A percentile compares a stretch with the other conserved stretches of the same genome.
phyloP scores from a whole-genome alignment of 2,888 invertebrate genomes.

The Sialis fuliginosa region DNA sequence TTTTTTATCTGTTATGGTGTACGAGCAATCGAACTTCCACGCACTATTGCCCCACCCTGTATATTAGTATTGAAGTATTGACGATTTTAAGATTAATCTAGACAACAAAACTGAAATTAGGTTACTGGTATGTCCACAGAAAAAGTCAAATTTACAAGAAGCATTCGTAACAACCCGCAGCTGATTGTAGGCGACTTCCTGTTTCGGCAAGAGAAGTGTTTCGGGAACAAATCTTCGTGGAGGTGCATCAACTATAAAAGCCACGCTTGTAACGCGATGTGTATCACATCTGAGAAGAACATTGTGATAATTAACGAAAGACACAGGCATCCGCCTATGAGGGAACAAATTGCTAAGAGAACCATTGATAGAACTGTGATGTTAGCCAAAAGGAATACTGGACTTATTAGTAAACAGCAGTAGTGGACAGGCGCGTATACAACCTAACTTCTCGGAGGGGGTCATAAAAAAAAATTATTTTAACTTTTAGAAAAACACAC shows the following conservation, averaged over 20 bases:
- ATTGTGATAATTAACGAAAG: constrained; percentile 9
- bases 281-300: constrained; percentile 1
- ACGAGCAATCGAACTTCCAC: too few species aligned
- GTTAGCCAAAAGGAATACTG: not conserved
- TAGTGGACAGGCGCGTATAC: too few species aligned
- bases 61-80: too few species aligned
- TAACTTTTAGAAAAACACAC: too few species aligned
- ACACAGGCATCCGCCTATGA: constrained; percentile 13
- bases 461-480: too few species aligned
- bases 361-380: constrained; percentile 8
- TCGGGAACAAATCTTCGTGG: constrained; percentile 5
- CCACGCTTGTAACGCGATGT: not conserved
- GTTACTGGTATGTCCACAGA: not conserved
- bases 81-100: too few species aligned
- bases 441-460: too few species aligned
- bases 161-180: not conserved
- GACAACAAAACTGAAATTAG: too few species aligned
- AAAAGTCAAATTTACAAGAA: not conserved
- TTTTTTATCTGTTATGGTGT: too few species aligned
- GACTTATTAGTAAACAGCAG: not conserved
- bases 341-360: constrained; percentile 10
- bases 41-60: too few species aligned
- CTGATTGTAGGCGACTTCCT: constrained; percentile 6
- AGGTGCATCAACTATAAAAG: constrained; percentile 1
- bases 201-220: constrained; percentile 3